Percentiles rank a stretch among this genome's conserved stretches.
Conservation (phyloP, 2,797 vertebrate species). For the Betta splendens region DNA sequence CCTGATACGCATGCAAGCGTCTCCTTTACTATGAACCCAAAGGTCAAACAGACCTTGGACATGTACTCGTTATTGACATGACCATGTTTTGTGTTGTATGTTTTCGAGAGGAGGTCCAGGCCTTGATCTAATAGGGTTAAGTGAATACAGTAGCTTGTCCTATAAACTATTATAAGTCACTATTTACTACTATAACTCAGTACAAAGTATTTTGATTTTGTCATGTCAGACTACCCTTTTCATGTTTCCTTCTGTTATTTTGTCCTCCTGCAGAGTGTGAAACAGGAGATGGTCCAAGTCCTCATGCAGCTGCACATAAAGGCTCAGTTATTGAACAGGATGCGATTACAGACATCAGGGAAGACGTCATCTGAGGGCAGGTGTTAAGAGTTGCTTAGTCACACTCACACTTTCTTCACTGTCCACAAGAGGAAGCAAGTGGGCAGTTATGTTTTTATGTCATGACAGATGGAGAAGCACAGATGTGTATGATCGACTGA, state of each 20-base stretch:
- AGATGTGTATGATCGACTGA: constrained; percentile 14
- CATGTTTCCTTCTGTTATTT: constrained; percentile 32
- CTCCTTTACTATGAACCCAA: too few species aligned
- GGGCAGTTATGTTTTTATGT: constrained; percentile 31
- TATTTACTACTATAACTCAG: too few species aligned
- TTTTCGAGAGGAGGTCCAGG: too few species aligned
- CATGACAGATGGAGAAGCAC: constrained; percentile 54
- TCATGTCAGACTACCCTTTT: constrained; percentile 52
- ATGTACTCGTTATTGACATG: too few species aligned
- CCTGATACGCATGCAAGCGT: too few species aligned
- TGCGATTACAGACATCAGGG: constrained; percentile 13
- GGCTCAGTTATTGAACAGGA: constrained; percentile 19
- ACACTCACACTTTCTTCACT: constrained; percentile 19
- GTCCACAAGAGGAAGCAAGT: constrained; percentile 48
- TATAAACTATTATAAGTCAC: too few species aligned
- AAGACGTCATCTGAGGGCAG: constrained; percentile 13
- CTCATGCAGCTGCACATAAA: constrained; percentile 42
- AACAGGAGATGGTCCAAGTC: constrained; percentile 37
- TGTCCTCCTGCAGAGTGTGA: constrained; percentile 26
- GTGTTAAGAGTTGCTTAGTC: constrained; percentile 17
- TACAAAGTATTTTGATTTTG: constrained; percentile 44
- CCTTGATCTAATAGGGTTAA: too few species aligned
- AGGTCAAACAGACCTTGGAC: too few species aligned
- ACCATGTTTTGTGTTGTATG: too few species aligned
- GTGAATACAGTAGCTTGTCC: too few species aligned